Evolutionary conservation across 2,797 vertebrate genomes (phyloP), one percentile per base, ranked within the genome.

Genomic region (Erethizon dorsatum): DNA sequence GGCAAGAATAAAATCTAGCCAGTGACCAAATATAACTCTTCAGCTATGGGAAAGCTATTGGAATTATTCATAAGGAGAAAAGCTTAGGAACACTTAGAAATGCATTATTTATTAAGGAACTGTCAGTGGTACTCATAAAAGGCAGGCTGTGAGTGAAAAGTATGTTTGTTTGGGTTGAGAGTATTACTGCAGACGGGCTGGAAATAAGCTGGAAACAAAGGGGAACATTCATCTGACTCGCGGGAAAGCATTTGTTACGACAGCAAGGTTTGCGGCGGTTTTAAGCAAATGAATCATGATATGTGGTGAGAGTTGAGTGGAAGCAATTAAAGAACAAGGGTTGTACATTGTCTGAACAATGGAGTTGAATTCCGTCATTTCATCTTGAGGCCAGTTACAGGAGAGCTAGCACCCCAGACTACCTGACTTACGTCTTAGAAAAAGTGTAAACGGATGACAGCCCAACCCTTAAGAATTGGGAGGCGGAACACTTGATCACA

Each of bases 101-200:
- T 97, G 95, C 93, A 98, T 98, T 98, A 98, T 98, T 97, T 94
- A 98, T 97, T 96, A 97, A 98, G 97, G 69, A 94, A 87, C 65
- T 98, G 93, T 94, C 82, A 94, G 94, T 90, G 54, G 56, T 75
- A 92, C 80, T 95, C 97, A 97, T 97, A 97, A 97, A 98, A 98
- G 77, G 94, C 28, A 86, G 50, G 28, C 93, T 22, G 47, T 80
- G 91, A 86, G n/a, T 96, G 77, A 95, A 90, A 97, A 98, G 93
- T 92, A 57, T 0, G 73, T 63, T 83, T 95, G 69, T 96, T 96
- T 95, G 78, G 28, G 47, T 95, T 86, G 97, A 96, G 90, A 95
- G 5, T 95, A 96, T 97, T 97, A 96, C 45, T 94, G 57, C 41
- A 96, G 97, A 98, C 95, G 96, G 26, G 14, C 65, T 92, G n/a